Percentiles rank a stretch among this genome's conserved stretches.
Evolutionary conservation across 2,797 vertebrate genomes (phyloP).

Genomic region (Nyctalus aviator): DNA sequence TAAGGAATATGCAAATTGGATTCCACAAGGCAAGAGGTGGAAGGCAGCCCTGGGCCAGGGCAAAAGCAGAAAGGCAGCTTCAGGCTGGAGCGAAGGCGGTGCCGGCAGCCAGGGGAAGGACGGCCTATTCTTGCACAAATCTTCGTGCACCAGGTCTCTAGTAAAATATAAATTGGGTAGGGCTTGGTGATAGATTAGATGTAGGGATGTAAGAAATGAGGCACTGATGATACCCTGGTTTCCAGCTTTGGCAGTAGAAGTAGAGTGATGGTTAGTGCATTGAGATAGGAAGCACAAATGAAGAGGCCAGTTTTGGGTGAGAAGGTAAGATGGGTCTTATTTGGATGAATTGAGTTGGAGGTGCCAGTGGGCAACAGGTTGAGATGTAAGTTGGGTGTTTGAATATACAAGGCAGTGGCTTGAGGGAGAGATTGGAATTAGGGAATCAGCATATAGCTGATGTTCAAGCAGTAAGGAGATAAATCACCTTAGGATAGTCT

Average conservation of each 20-base stretch:
- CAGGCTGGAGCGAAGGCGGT: too few relatives aligned
- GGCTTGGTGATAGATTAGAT: not conserved
- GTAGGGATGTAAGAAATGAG: not conserved
- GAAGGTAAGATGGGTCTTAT: not conserved
- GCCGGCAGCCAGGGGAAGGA: too few relatives aligned
- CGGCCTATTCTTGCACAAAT: too few relatives aligned
- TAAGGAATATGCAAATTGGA: too few relatives aligned
- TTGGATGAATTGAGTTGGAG: not conserved
- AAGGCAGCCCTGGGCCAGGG: too few relatives aligned
- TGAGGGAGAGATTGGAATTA: not conserved
- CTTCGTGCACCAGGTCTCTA: too few relatives aligned
- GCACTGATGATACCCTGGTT: not conserved
- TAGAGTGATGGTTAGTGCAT: not conserved
- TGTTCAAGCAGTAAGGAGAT: not conserved
- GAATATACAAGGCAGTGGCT: not conserved
- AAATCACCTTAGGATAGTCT: not conserved
- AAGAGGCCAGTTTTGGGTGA: not conserved
- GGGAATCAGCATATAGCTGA: not conserved
- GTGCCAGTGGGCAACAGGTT: not conserved
- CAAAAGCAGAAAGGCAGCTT: too few relatives aligned
- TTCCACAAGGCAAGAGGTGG: accelerated
- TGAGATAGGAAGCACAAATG: not conserved
- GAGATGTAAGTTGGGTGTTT: not conserved
- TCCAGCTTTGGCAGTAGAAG: not conserved
- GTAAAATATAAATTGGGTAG: not conserved